phyloP scores from a whole-genome alignment of 2,888 invertebrate genomes.

The Sturmia bella region DNA sequence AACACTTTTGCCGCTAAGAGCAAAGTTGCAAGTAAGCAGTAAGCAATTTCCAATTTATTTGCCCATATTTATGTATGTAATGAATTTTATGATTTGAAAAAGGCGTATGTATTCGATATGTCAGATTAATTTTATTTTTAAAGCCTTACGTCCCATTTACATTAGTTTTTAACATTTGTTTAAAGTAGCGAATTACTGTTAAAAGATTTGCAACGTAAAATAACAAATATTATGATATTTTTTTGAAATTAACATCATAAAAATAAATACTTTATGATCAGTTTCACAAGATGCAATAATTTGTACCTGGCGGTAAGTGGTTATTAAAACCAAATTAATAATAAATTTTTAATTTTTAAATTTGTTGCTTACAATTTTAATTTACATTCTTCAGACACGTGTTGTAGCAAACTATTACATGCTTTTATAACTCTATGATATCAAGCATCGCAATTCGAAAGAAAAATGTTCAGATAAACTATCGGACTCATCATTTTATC shows the following conservation, averaged over 20 bases:
- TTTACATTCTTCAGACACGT: neutral
- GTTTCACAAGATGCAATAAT: slow-evolving; percentile 11
- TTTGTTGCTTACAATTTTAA: neutral
- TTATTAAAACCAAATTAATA: slow-evolving; percentile 6
- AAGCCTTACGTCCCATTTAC: slow-evolving; percentile 48
- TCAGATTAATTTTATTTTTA: slow-evolving; percentile 50
- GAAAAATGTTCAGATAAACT: neutral
- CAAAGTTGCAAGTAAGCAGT: neutral
- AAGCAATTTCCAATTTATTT: slow-evolving; percentile 26
- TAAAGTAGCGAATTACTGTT: slow-evolving; percentile 51
- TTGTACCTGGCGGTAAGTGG: neutral
- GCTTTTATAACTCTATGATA: neutral
- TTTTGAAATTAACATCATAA: slow-evolving; percentile 24
- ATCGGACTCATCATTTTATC: slow-evolving; percentile 3
- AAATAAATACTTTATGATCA: slow-evolving; percentile 37
- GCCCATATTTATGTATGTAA: slow-evolving; percentile 26
- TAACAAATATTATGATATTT: slow-evolving; percentile 47
- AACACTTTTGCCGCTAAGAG: neutral
- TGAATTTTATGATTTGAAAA: slow-evolving; percentile 25
- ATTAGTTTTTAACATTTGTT: slow-evolving; percentile 46
- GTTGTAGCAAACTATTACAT: neutral
- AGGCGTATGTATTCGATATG: slow-evolving; percentile 25
- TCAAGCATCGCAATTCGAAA: neutral
- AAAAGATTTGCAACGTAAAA: slow-evolving; percentile 25
- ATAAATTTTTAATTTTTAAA: slow-evolving; percentile 24